Conservation (phyloP, 2,888 invertebrate species). For the Cacoxenus indagator region DNA sequence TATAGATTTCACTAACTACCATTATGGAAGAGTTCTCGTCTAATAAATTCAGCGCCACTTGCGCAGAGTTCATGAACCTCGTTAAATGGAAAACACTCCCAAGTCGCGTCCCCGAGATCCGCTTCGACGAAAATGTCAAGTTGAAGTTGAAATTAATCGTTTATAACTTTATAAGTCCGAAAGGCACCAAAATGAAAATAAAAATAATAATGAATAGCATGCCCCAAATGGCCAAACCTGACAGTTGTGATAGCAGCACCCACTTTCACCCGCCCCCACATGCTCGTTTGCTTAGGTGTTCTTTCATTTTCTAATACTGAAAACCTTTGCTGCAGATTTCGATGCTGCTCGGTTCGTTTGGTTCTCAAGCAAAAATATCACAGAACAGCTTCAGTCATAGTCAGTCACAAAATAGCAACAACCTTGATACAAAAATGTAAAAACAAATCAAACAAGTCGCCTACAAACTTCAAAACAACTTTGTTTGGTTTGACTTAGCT, state of each 20-base stretch:
- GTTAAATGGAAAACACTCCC: background rate
- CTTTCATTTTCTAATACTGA: background rate
- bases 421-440: constrained; percentile 17
- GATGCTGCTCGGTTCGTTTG: too few relatives aligned
- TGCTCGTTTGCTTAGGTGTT: background rate
- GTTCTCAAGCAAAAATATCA: background rate
- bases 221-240: constrained; percentile 31
- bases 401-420: background rate
- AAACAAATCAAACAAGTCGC: constrained; percentile 18
- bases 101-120: background rate
- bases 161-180: constrained; percentile 29
- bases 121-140: constrained; percentile 25
- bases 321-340: background rate
- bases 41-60: too few relatives aligned
- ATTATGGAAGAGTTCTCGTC: too few relatives aligned
- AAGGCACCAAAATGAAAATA: too few relatives aligned
- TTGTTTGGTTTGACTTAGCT: background rate
- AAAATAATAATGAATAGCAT: background rate
- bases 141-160: constrained; percentile 44
- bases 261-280: background rate
- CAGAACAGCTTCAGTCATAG: background rate
- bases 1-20: too few relatives aligned
- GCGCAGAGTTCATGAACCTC: background rate
- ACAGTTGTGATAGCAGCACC: constrained; percentile 33
- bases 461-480: constrained; percentile 3